Base-by-base conservation (phyloP, 1,140 invertebrate species). In the Piezodorus guildinii region DNA sequence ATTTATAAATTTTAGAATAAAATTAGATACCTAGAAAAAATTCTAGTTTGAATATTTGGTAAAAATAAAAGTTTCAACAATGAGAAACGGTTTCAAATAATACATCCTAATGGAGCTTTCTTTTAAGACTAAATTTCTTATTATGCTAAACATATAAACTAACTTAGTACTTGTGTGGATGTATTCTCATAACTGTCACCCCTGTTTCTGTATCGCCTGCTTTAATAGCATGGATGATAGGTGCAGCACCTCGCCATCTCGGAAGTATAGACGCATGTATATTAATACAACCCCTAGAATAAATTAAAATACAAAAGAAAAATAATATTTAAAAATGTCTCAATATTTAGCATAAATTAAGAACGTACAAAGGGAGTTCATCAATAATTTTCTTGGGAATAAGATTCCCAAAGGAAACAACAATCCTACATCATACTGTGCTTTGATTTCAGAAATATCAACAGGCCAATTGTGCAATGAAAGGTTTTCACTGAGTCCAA, bases 211-310 rank as follows among this genome's bases (percentile, higher is more conserved):
- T 69, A 72, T 98, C 94, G 27, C 89, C 91, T 77, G 88, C 85
- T 62, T 90, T 80, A 62, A 95, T 77, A n/a, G 90, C 81, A 75
- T 92, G 81, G 66, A 87, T 79, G 54, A 96, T 85, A 4, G 93
- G 93, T 14, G 91, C 85, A 51, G 94, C 90, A 39, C 95, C 95
- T 74, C 94, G 78, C 91, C 92, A 98, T 66, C 87, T 78, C 27
- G 95, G 95, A 68, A 98, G 73, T 39, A 98, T 73, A 76, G 91
- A 95, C 14, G 85, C 89, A 77, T 98, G 95, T 1, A 96, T 84
- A 79, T 94, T 94, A 45, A 94, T 76, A 77, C 94, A 91, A 16
- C 94, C 94, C 74, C 90, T 94, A 70, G 68, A 80, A 79, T 66
- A 69, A 62, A 69, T 68, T 49, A 49, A 6, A 49, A 49, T 23